Base-by-base conservation (phyloP, 2,888 invertebrate species). In the Lymantria monacha region DNA sequence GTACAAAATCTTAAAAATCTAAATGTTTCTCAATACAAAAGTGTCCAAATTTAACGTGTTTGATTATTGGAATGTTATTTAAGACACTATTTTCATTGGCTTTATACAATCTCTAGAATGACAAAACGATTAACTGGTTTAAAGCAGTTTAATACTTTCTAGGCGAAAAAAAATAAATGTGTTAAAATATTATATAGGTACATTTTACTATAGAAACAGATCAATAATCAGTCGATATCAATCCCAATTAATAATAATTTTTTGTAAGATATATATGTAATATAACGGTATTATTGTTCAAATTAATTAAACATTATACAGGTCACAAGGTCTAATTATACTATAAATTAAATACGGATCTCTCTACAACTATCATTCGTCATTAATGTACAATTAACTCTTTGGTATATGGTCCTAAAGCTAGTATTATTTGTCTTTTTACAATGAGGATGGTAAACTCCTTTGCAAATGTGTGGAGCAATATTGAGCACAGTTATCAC, bases 1-100 rank as follows among this genome's bases (percentile, higher is more conserved):
- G 89, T 91, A 91, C 91, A 91, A 91, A 91, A 91, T 83, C 91
- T 90, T 89, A 89, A 55, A 88, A 83, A 87, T 85, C 87, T 90
- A 89, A 78, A 79, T 74, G 73, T 67, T 87, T 74, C 83, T 22
- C 22, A 85, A 81, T 90, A 91, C 87, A 90, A 90, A 91, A 90
- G 88, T 91, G 88, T 89, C 87, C 86, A 90, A 89, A 87, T 87
- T 82, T 84, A 81, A 84, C 74, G 80, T 83, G 85, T 79, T 84
- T 80, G 85, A 85, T 76, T 87, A 87, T 82, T 91, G 91, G 91
- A 91, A 91, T 91, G 91, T 90, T 83, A 79, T 80, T 76, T 70
- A 86, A 87, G 87, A 91, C 87, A 89, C 89, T 87, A 86, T 87
- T 83, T 82, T 81, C 80, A 83, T 82, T 85, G 79, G 81, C 83